phyloP scores from a whole-genome alignment of 2,113 vertebrate species.

The Oreochromis niloticus region DNA sequence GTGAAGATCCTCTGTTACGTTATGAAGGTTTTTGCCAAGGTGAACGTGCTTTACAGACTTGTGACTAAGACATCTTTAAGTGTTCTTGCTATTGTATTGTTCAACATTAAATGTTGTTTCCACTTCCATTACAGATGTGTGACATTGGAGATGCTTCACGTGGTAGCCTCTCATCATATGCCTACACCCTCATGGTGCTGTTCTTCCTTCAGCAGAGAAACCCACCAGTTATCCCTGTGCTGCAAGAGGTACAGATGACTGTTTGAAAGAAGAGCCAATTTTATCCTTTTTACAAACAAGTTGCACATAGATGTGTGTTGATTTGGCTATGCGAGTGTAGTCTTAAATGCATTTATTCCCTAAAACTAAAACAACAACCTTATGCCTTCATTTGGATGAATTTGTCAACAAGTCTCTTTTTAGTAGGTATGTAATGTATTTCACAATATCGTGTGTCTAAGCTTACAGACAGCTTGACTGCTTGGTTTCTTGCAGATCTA shows the following conservation, averaged over 20 bases:
- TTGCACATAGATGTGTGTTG: neutral
- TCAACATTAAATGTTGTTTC: neutral
- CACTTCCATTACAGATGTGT: conserved; percentile 75
- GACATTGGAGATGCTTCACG: conserved; percentile 93
- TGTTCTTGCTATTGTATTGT: neutral
- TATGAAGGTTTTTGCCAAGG: conserved; percentile 96
- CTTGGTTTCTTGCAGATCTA: conserved; percentile 79
- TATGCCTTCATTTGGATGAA: neutral
- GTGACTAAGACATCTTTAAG: neutral
- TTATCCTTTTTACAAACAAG: neutral
- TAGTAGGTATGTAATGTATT: neutral
- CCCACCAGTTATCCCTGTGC: conserved; percentile 88
- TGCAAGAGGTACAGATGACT: conserved; percentile 82
- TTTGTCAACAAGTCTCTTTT: neutral
- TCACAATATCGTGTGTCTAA: neutral
- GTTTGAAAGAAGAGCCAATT: neutral
- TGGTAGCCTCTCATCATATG: conserved; percentile 92
- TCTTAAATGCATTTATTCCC: neutral
- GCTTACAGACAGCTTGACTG: neutral
- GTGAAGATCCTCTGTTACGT: conserved; percentile 90
- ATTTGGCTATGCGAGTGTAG: neutral
- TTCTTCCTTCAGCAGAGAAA: conserved; percentile 91
- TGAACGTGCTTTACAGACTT: conserved; percentile 10
- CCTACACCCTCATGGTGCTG: conserved; percentile 95
- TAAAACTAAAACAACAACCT: neutral